A percentile compares a stretch with the other conserved stretches of the same genome.
phyloP scores from a whole-genome alignment of 2,797 vertebrate genomes.

The Acipenser ruthenus region DNA sequence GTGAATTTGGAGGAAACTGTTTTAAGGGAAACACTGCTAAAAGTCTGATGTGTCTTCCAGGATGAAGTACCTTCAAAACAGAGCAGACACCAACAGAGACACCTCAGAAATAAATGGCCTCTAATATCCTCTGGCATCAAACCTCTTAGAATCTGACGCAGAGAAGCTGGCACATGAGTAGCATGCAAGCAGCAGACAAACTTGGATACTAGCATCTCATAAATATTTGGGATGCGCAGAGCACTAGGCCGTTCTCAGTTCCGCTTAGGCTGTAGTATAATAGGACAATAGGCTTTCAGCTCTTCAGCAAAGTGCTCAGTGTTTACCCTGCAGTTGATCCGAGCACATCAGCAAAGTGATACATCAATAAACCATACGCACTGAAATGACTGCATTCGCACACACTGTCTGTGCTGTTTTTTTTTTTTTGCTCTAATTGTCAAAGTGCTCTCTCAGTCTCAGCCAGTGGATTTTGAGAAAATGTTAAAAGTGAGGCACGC shows the following conservation, averaged over 20 bases:
- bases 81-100: too few species aligned
- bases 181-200: background rate
- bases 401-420: background rate
- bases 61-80: too few species aligned
- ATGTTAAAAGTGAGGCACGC: too few species aligned
- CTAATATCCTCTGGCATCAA: too few species aligned
- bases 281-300: conserved; percentile 29
- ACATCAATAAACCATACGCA: conserved; percentile 32
- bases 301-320: conserved; percentile 33
- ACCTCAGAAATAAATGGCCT: too few species aligned
- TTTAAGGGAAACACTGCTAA: too few species aligned
- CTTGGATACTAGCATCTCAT: background rate
- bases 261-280: conserved; percentile 5
- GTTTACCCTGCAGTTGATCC: conserved; percentile 52
- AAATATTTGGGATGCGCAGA: conserved; percentile 6
- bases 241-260: background rate
- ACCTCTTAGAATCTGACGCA: too few species aligned
- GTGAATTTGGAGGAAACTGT: too few species aligned
- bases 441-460: conserved; percentile 1
- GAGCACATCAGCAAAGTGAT: conserved; percentile 39
- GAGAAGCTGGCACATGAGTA: too few species aligned
- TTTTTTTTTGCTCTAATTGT: conserved; percentile 2
- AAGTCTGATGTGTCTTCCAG: too few species aligned
- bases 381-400: conserved; percentile 21
- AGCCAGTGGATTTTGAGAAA: too few species aligned